Evolutionary conservation across 2,888 invertebrate genomes (phyloP), one percentile per base, ranked within the genome.

Genomic region (Dimorphilus gyrociliatus): DNA sequence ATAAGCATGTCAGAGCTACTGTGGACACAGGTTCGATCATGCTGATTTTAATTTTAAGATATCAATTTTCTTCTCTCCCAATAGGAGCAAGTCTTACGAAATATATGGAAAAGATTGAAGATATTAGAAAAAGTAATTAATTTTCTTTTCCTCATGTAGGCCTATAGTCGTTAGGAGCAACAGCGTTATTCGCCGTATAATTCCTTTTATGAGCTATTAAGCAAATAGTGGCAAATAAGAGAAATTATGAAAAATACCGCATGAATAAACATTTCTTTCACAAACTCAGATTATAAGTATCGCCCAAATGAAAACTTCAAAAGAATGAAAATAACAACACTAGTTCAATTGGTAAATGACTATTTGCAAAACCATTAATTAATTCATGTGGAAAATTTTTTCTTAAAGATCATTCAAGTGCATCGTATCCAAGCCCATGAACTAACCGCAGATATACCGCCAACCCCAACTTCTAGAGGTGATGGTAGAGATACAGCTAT

Each of bases 241-340:
- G n/a, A n/a, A n/a, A n/a, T n/a, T n/a, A n/a, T n/a, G n/a, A n/a
- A n/a, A n/a, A n/a, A n/a, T n/a, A n/a, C n/a, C n/a, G n/a, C n/a
- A n/a, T n/a, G n/a, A n/a, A n/a, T n/a, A n/a, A n/a, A n/a, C n/a
- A n/a, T n/a, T n/a, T n/a, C n/a, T n/a, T n/a, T n/a, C n/a, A n/a
- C n/a, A 12, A 6, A 13, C 16, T 4, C 28, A 60, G 60, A 61
- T 41, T 61, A 60, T 48, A 51, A 48, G 37, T 59, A 50, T 36
- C 47, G 50, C 28, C 51, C 51, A 34, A 53, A 56, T 52, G 62
- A 62, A 42, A 47, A 61, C 18, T 62, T 62, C 41, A 60, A 58
- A 40, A 45, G 62, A 27, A 62, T 62, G 59, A 62, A 62, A 46
- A 32, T 56, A 7, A 46, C 60, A 17, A 61, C 61, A 29, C 60